Evolutionary conservation across 2,888 invertebrate species (phyloP).

Genomic region (Caenorhabditis sp.): DNA sequence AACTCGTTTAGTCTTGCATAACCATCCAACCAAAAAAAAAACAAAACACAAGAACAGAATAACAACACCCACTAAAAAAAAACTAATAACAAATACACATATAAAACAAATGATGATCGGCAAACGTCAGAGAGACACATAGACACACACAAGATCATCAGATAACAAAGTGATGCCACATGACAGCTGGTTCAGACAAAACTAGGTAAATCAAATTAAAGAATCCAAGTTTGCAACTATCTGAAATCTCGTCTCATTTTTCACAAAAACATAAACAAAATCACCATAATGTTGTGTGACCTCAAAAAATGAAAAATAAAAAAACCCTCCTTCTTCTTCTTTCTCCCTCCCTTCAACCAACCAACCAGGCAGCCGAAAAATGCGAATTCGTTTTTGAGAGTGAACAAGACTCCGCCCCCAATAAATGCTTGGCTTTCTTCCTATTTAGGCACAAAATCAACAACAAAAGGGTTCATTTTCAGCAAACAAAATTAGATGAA

Average conservation of each 20-base stretch:
- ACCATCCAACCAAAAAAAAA: not conserved
- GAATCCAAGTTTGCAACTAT: not conserved
- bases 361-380: too few relatives aligned
- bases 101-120: constrained; percentile 1
- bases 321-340: too few relatives aligned
- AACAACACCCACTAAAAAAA: not conserved
- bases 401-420: too few relatives aligned
- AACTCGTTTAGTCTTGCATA: not conserved
- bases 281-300: too few relatives aligned
- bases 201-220: not conserved
- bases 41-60: not conserved
- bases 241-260: not conserved
- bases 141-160: not conserved
- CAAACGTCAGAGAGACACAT: constrained; percentile 1
- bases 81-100: constrained; percentile 1
- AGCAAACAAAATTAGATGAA: too few relatives aligned
- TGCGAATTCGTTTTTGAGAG: too few relatives aligned
- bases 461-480: too few relatives aligned
- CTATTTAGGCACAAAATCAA: too few relatives aligned
- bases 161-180: constrained; percentile 1
- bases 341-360: too few relatives aligned
- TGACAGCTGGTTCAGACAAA: not conserved
- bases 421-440: too few relatives aligned
- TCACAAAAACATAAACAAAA: too few relatives aligned
- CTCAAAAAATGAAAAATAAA: too few relatives aligned